Evolutionary conservation across 2,888 invertebrate genomes (phyloP), one percentile per base, ranked within the genome.

Genomic region (Hirtodrosophila cameraria): DNA sequence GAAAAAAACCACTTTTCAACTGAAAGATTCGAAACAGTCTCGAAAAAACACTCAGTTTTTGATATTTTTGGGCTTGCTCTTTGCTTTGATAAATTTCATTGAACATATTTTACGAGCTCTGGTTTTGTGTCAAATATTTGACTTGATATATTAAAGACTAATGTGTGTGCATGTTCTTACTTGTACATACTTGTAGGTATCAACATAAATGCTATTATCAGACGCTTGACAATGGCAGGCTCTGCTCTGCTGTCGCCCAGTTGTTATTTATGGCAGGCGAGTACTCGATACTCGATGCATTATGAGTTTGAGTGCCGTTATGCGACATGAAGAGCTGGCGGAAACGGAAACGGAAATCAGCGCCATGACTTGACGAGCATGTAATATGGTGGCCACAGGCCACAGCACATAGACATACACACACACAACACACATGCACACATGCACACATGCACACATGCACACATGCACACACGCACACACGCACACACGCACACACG

Each of bases 211-310:
- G 73, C 49, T 43, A 67, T 73, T 69, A 69, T 73, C 69, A 49
- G 33, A 33, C 25, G 42, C 25, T 39, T 38, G 49, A 67, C 67
- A 67, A 71, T 67, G 64, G 38, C 35, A 33, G 12, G 12, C 49
- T 39, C 20, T 35, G 54, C 33, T 31, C 33, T 48, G n/a, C n/a
- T n/a, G n/a, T n/a, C n/a, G n/a, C n/a, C n/a, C 39, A 30, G 46
- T 54, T 68, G 55, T 81, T 75, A 82, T 77, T 83, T 80, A 77
- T 73, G 64, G 69, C 75, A 38, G 49, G 68, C n/a, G n/a, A n/a
- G n/a, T n/a, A n/a, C n/a, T n/a, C n/a, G n/a, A n/a, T n/a, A n/a
- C n/a, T n/a, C n/a, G n/a, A n/a, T 73, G 58, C 54, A 61, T 64
- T 72, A 52, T 46, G 50, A 50, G 61, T 48, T 23, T 35, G 39